These are phyloP conservation scores for Artemia sinica DNA, from an alignment of 2,888 invertebrate genomes.

Conservation along the genomic window DNA sequence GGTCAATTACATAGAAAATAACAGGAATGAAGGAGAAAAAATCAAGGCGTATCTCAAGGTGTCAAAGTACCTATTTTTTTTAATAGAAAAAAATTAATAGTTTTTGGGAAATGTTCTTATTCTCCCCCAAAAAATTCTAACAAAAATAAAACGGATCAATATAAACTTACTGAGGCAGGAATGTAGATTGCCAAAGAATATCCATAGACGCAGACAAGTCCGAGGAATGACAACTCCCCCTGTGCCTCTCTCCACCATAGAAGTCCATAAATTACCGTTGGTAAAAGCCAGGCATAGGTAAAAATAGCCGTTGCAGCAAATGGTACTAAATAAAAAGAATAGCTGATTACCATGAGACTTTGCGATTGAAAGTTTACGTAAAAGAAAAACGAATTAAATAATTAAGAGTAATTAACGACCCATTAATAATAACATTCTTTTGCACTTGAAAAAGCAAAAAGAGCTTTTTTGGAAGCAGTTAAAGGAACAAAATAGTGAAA, in stretches of 20 bases:
- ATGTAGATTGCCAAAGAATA: slow-evolving; percentile 86
- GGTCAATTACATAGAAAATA: too few species aligned
- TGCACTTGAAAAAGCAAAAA: too few species aligned
- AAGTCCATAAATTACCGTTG: slow-evolving; percentile 61
- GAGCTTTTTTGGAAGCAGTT: too few species aligned
- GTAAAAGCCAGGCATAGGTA: slow-evolving; percentile 70
- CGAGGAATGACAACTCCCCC: slow-evolving; percentile 43
- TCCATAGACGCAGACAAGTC: slow-evolving; percentile 82
- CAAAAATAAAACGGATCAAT: background rate
- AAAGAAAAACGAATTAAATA: background rate
- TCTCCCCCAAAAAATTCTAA: background rate
- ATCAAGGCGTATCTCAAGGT: background rate
- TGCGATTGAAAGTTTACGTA: background rate
- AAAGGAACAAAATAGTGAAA: too few species aligned
- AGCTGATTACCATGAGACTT: background rate
- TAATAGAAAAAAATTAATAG: background rate
- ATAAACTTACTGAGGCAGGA: slow-evolving; percentile 52
- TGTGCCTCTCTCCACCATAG: slow-evolving; percentile 55
- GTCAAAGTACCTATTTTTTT: background rate
- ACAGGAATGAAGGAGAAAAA: too few species aligned
- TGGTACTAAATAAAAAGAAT: slow-evolving; percentile 44
- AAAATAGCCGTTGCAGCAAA: slow-evolving; percentile 77
- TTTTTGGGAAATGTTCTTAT: slow-evolving; percentile 9
- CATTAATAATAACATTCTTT: background rate
- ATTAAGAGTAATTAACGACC: background rate